Evolutionary conservation across 2,113 vertebrate genomes (phyloP).

Genomic region (Callipepla squamata): DNA sequence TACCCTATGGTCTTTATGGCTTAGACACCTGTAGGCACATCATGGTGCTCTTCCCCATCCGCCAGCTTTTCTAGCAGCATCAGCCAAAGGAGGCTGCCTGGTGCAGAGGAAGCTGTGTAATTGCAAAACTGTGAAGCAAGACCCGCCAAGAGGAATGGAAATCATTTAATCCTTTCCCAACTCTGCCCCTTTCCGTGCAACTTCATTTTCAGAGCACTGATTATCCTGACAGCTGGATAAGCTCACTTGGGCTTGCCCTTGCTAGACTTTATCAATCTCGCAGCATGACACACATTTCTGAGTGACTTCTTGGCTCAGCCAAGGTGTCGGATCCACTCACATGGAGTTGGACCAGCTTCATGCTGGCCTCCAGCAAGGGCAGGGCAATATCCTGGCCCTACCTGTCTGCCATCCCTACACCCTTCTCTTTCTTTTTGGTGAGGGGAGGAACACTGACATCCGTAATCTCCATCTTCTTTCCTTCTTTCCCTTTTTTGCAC

Average conservation of each 20-base stretch:
- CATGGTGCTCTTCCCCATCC: neutral
- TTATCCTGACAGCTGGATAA: neutral
- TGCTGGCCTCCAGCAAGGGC: neutral
- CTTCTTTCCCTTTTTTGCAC: neutral
- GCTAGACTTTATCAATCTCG: neutral
- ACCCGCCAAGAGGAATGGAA: constrained; percentile 10
- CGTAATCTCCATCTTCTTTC: neutral
- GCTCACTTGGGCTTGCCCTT: neutral
- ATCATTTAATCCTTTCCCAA: neutral
- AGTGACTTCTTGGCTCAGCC: neutral
- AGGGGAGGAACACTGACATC: neutral
- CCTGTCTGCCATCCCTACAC: neutral
- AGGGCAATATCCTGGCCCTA: neutral
- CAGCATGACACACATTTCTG: neutral
- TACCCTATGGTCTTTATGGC: neutral
- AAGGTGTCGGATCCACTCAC: neutral
- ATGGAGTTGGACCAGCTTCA: neutral
- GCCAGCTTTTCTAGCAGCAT: neutral
- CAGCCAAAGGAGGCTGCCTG: constrained; percentile 6
- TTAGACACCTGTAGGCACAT: neutral
- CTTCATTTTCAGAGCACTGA: neutral
- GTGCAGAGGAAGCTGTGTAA: constrained; percentile 7
- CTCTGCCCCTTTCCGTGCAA: neutral
- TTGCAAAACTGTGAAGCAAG: neutral
- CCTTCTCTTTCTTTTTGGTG: neutral